Evolutionary conservation across 2,888 invertebrate genomes (phyloP).

Genomic region (Catocala sponsa): DNA sequence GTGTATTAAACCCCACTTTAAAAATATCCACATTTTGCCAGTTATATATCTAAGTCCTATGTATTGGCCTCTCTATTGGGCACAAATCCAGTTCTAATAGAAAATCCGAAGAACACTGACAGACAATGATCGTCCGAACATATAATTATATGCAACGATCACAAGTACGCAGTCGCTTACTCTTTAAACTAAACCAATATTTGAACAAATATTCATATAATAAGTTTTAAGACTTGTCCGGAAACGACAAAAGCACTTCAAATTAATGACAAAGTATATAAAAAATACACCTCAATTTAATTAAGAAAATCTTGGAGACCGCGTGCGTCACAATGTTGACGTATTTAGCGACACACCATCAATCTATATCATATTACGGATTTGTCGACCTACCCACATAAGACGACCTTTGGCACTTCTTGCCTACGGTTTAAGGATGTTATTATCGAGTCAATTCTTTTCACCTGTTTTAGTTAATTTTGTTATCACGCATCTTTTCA

Average conservation of each 20-base stretch:
- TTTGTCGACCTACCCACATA: slow-evolving; percentile 31
- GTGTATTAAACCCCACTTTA: no score
- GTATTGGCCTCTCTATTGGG: no score
- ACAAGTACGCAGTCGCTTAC: no score
- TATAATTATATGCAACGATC: no score
- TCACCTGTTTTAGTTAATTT: neutral
- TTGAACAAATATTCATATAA: no score
- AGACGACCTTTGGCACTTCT: slow-evolving; percentile 29
- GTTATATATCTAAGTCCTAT: no score
- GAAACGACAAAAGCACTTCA: slow-evolving; percentile 18
- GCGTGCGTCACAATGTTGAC: slow-evolving; percentile 28
- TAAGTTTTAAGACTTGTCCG: slow-evolving; percentile 1
- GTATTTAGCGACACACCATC: slow-evolving; percentile 46
- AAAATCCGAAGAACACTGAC: no score
- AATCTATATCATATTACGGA: slow-evolving; percentile 49
- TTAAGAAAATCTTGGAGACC: slow-evolving; percentile 32
- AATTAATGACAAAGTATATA: slow-evolving; percentile 36
- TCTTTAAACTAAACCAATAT: no score
- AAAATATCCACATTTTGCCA: no score
- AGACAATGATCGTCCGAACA: no score
- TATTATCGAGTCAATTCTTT: neutral
- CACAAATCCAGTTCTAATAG: no score
- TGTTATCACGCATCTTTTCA: no score
- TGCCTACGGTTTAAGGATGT: slow-evolving; percentile 1
- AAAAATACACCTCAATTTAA: slow-evolving; percentile 33